phyloP scores from a whole-genome alignment of 1,140 invertebrate genomes.

The Yoshiicerus persimilis region DNA sequence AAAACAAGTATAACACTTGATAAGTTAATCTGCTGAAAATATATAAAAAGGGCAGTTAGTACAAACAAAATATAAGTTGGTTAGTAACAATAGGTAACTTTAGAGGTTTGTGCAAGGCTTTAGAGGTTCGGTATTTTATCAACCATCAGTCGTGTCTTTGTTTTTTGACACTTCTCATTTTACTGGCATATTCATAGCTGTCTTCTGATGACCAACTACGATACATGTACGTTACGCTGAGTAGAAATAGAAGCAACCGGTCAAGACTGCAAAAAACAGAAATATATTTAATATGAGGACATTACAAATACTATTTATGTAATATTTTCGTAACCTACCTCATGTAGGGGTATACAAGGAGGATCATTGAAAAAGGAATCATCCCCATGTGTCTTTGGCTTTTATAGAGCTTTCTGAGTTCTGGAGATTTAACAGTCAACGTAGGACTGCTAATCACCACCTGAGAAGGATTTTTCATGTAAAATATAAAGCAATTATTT shows the following conservation, averaged over 20 bases:
- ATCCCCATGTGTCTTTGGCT: constrained; percentile 47
- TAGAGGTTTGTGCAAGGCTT: too few relatives aligned
- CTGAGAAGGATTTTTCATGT: too few relatives aligned
- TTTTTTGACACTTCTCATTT: constrained; percentile 34
- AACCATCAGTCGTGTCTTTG: too few relatives aligned
- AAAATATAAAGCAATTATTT: not conserved
- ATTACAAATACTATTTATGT: too few relatives aligned
- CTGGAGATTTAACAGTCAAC: constrained; percentile 31
- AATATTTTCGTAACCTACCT: constrained; percentile 23
- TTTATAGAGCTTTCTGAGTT: constrained; percentile 24
- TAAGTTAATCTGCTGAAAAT: too few relatives aligned
- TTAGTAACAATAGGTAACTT: too few relatives aligned
- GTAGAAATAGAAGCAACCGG: constrained; percentile 12
- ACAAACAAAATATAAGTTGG: too few relatives aligned
- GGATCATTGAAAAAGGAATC: constrained; percentile 33
- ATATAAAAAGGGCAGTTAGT: too few relatives aligned
- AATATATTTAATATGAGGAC: not conserved
- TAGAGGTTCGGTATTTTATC: not conserved
- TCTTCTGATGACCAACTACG: constrained; percentile 19
- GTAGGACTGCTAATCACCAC: constrained; percentile 33
- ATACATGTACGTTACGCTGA: constrained; percentile 22
- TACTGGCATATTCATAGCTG: constrained; percentile 32
- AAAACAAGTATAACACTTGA: too few relatives aligned
- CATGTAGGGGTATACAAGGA: constrained; percentile 32
- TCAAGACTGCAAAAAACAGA: constrained; percentile 38